Evolutionary conservation across 2,888 invertebrate species (phyloP).

Genomic region (Machimus atricapillus): DNA sequence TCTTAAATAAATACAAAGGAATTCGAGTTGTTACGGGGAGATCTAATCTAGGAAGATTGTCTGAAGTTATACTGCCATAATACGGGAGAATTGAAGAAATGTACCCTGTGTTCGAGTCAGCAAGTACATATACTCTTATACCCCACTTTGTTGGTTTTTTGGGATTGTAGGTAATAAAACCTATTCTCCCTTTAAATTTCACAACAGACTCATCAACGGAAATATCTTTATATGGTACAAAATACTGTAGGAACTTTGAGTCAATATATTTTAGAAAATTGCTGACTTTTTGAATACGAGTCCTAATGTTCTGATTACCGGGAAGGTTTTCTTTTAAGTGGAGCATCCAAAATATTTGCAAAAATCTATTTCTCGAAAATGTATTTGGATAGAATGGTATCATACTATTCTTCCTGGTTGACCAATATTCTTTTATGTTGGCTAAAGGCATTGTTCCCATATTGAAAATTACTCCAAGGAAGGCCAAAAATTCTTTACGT

Average conservation of each 20-base stretch:
- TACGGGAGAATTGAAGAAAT: conserved; percentile 19
- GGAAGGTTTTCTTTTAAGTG: neutral
- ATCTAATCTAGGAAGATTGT: conserved; percentile 16
- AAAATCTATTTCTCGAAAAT: neutral
- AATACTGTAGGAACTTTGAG: conserved; percentile 37
- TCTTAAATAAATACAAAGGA: conserved; percentile 19
- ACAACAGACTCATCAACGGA: conserved; percentile 33
- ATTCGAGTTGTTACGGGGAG: neutral
- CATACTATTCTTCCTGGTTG: neutral
- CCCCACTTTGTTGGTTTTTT: conserved; percentile 24
- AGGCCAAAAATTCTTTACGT: conserved; percentile 36
- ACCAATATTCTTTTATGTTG: conserved; percentile 7
- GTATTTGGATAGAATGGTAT: neutral
- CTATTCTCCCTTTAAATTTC: conserved; percentile 11
- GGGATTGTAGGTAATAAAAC: conserved; percentile 18
- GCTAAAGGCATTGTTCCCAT: conserved; percentile 8
- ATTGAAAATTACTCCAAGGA: conserved; percentile 37
- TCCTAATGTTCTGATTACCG: neutral
- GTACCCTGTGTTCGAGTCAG: conserved; percentile 15
- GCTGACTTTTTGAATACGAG: conserved; percentile 31
- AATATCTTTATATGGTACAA: conserved; percentile 33
- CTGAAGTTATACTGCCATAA: conserved; percentile 35
- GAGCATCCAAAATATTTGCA: conserved; percentile 26
- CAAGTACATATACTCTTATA: conserved; percentile 2
- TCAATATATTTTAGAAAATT: conserved; percentile 22